A percentile compares a stretch with the other conserved stretches of the same genome.
phyloP scores from a whole-genome alignment of 2,113 vertebrate species.

The Neomonachus schauinslandi region DNA sequence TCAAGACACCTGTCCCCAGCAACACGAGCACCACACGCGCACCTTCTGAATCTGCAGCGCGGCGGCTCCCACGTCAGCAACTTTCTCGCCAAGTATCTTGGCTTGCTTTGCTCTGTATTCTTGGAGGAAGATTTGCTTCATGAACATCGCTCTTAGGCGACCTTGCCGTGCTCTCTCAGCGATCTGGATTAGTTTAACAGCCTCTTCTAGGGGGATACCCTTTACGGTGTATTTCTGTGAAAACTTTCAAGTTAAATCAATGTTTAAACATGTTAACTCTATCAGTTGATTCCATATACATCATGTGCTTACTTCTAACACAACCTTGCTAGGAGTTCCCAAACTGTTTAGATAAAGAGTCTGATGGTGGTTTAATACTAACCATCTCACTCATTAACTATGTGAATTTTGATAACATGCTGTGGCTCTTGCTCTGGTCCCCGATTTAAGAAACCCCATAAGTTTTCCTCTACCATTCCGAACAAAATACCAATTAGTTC shows the following conservation, averaged over 20 bases:
- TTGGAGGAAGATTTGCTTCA: slow-evolving; percentile 86
- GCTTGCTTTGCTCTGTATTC: slow-evolving; percentile 79
- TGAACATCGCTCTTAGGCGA: slow-evolving; percentile 86
- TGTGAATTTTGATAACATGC: fast-evolving
- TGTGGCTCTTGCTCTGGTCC: fast-evolving
- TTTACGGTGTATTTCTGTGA: slow-evolving; percentile 62
- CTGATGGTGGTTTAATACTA: fast-evolving
- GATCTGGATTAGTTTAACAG: slow-evolving; percentile 85
- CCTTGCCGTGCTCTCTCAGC: slow-evolving; percentile 91
- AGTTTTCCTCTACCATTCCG: not conserved
- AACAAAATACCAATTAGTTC: not conserved
- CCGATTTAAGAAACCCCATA: not conserved
- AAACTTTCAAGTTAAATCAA: not conserved
- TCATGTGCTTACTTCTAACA: not conserved
- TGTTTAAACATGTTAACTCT: too few species aligned
- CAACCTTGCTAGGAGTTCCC: not conserved
- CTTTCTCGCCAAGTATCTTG: not conserved
- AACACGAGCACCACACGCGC: fast-evolving
- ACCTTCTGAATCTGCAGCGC: slow-evolving; percentile 91
- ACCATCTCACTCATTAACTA: not conserved
- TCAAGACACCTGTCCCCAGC: fast-evolving
- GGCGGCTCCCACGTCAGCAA: slow-evolving; percentile 67
- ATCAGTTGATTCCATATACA: not conserved
- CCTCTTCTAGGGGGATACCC: slow-evolving; percentile 83
- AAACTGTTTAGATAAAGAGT: too few species aligned